Conservation (phyloP, 2,888 invertebrate genomes). For the Caenorhabditis panamensis region DNA sequence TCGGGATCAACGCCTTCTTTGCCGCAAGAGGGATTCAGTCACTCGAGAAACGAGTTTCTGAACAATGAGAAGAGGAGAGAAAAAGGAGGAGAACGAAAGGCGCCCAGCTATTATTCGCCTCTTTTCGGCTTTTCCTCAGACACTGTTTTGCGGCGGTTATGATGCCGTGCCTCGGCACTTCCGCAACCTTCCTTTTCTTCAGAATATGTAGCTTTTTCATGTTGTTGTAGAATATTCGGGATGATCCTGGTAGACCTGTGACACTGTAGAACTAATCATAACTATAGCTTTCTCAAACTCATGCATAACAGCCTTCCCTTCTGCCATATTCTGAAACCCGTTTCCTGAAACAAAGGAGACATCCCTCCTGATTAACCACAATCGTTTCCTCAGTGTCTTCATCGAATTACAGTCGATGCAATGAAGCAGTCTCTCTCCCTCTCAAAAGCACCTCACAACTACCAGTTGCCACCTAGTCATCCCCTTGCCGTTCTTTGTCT, state of each 20-base stretch:
- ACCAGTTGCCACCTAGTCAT: not conserved
- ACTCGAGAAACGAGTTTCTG: constrained; percentile 19
- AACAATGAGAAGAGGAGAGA: constrained; percentile 9
- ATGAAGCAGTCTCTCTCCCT: not conserved
- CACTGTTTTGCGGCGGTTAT: not conserved
- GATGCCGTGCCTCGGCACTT: constrained; percentile 7
- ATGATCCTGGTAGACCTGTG: too few relatives aligned
- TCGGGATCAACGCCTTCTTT: constrained; percentile 18
- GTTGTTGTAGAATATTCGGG: too few relatives aligned
- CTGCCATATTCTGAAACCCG: too few relatives aligned
- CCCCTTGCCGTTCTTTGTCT: not conserved
- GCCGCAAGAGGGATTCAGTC: constrained; percentile 5
- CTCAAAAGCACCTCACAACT: not conserved
- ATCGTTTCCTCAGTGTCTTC: not conserved
- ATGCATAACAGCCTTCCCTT: too few relatives aligned
- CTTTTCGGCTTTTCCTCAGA: not conserved
- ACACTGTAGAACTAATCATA: too few relatives aligned
- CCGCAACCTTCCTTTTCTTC: not conserved
- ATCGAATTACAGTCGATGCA: not conserved
- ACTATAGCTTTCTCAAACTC: too few relatives aligned
- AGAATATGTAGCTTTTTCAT: too few relatives aligned
- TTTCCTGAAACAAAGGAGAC: not conserved
- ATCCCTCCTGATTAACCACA: not conserved
- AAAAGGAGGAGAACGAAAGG: not conserved
- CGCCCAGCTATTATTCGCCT: constrained; percentile 12